Conservation (phyloP, 2,113 vertebrate species). For the Cettia cetti region DNA sequence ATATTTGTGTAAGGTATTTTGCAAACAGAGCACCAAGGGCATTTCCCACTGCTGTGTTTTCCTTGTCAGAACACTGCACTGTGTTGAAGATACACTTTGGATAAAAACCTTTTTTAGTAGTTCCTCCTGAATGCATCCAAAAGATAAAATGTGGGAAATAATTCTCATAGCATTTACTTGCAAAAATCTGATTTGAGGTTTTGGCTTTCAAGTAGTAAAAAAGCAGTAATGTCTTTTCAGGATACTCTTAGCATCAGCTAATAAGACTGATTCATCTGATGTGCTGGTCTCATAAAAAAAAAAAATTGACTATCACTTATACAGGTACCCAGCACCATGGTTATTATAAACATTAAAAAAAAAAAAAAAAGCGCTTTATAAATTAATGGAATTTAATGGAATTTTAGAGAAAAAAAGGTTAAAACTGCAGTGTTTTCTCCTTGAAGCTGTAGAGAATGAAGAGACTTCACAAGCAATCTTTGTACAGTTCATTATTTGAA, state of each 20-base stretch:
- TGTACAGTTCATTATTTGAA: conserved; percentile 39
- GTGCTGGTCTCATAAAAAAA: neutral
- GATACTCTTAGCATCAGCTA: neutral
- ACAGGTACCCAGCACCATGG: neutral
- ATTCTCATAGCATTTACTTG: neutral
- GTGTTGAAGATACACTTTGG: neutral
- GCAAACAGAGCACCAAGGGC: neutral
- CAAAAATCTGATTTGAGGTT: neutral
- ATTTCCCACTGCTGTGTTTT: neutral
- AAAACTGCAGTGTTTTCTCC: neutral
- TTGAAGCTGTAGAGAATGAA: conserved; percentile 5
- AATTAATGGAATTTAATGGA: neutral
- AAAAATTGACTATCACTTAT: neutral
- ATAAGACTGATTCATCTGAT: neutral
- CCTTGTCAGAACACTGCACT: neutral
- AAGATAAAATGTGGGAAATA: neutral
- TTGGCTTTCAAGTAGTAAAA: neutral
- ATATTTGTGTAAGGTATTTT: neutral
- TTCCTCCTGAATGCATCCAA: neutral
- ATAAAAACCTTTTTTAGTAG: neutral
- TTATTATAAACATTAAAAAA: neutral
- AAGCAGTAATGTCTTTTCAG: neutral
- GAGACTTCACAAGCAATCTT: neutral
- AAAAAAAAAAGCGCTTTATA: neutral
- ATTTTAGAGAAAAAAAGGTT: neutral